These are phyloP conservation scores for Sinodicranocentrus sp. DNA, from an alignment of 2,888 invertebrate species.

Conservation along the genomic window DNA sequence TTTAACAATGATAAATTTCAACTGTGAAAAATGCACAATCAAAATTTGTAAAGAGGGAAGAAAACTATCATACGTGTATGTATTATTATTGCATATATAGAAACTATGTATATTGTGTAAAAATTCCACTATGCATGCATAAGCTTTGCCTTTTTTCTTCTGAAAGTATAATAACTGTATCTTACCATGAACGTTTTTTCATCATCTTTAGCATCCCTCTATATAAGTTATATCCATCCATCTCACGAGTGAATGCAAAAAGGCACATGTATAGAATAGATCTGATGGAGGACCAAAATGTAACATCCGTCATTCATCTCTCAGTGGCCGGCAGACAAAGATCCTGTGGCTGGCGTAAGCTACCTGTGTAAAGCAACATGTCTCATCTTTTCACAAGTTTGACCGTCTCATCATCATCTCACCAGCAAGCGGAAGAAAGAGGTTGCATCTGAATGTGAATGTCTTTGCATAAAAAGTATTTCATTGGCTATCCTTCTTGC, in stretches of 20 bases:
- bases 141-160: conserved; percentile 12
- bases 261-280: background rate
- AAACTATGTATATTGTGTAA: background rate
- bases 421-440: no score
- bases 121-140: conserved; percentile 19
- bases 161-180: conserved; percentile 50
- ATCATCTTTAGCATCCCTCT: conserved; percentile 23
- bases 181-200: conserved; percentile 36
- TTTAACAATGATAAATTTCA: conserved; percentile 6
- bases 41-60: conserved; percentile 1
- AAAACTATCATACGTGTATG: background rate
- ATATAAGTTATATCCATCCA: background rate
- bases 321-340: conserved; percentile 62
- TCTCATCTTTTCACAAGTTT: no score
- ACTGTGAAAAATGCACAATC: background rate
- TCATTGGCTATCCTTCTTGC: no score
- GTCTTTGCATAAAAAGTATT: no score
- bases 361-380: conserved; percentile 13
- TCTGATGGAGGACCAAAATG: conserved; percentile 49
- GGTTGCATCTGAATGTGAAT: no score
- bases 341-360: conserved; percentile 51
- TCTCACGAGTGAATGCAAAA: background rate
- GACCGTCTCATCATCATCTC: no score
- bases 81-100: background rate
- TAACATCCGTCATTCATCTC: conserved; percentile 56